Conservation (phyloP, 2,888 invertebrate species). For the Lasioglossum lativentre region DNA sequence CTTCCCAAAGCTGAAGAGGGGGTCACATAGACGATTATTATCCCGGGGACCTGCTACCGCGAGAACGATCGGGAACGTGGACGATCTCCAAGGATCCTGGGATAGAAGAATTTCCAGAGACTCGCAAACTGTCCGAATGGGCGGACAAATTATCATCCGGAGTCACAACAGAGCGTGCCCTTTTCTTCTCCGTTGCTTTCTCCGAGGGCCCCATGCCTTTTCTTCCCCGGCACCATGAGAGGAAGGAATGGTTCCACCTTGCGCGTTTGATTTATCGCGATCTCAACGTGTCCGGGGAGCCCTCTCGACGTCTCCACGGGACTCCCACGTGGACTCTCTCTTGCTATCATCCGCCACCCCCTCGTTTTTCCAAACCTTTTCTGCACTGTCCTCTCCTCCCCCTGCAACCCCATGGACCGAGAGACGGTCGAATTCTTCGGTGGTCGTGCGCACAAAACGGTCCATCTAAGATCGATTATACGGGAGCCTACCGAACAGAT, state of each 20-base stretch:
- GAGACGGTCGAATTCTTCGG: constrained; percentile 60
- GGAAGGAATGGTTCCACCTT: constrained; percentile 54
- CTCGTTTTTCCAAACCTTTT: background rate
- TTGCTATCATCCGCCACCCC: constrained; percentile 31
- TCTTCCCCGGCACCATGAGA: constrained; percentile 40
- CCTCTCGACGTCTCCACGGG: constrained; percentile 59
- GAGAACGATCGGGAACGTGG: constrained; percentile 14
- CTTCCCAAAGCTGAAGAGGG: constrained; percentile 1
- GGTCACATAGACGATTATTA: background rate
- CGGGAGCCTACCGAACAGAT: constrained; percentile 12
- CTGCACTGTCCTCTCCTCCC: constrained; percentile 15
- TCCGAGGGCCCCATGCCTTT: constrained; percentile 25
- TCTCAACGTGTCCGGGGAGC: constrained; percentile 67
- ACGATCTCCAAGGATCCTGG: background rate
- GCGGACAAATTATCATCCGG: constrained; percentile 79
- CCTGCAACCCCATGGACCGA: background rate
- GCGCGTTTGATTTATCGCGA: constrained; percentile 76
- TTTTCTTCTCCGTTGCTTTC: constrained; percentile 60
- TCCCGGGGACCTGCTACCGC: constrained; percentile 27
- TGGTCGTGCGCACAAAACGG: constrained; percentile 65
- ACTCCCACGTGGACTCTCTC: constrained; percentile 66
- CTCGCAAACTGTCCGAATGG: constrained; percentile 72
- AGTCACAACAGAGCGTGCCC: constrained; percentile 79
- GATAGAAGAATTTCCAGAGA: constrained; percentile 59
- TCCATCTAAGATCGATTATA: constrained; percentile 59